A percentile compares a stretch with the other conserved stretches of the same genome.
These are phyloP conservation scores for Graptemys geographica DNA, from an alignment of 2,797 vertebrate species.

Conservation along the genomic window DNA sequence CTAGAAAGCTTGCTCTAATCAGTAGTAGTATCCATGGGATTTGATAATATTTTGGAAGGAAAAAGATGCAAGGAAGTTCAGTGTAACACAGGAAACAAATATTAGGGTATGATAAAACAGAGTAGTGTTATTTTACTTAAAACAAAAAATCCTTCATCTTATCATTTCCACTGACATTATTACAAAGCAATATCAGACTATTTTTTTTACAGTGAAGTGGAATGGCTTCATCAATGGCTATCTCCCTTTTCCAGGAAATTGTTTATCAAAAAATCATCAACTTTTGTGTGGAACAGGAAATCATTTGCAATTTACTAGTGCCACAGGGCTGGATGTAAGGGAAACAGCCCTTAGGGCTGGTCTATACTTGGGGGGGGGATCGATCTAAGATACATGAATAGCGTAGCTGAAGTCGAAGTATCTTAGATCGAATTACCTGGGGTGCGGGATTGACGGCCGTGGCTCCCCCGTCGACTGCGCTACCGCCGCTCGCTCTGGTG, in stretches of 20 bases:
- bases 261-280: slow-evolving; percentile 55
- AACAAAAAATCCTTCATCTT: not conserved
- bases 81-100: not conserved
- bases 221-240: slow-evolving; percentile 27
- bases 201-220: not conserved
- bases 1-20: not conserved
- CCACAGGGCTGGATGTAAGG: slow-evolving; percentile 41
- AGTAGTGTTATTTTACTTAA: not conserved
- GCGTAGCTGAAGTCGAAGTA: no score
- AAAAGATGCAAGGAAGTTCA: not conserved
- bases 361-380: no score
- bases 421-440: no score
- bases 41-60: not conserved
- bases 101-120: not conserved
- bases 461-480: no score
- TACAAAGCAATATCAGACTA: not conserved
- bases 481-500: no score
- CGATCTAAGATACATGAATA: no score
- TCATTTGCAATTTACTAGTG: slow-evolving; percentile 24
- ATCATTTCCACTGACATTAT: not conserved
- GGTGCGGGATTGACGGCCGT: no score
- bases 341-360: not conserved
- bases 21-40: not conserved
- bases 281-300: slow-evolving; percentile 14
- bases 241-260: slow-evolving; percentile 15